Evolutionary conservation across 1,140 invertebrate species (phyloP), one percentile per base, ranked within the genome.

Genomic region (Leptopilina boulardi): DNA sequence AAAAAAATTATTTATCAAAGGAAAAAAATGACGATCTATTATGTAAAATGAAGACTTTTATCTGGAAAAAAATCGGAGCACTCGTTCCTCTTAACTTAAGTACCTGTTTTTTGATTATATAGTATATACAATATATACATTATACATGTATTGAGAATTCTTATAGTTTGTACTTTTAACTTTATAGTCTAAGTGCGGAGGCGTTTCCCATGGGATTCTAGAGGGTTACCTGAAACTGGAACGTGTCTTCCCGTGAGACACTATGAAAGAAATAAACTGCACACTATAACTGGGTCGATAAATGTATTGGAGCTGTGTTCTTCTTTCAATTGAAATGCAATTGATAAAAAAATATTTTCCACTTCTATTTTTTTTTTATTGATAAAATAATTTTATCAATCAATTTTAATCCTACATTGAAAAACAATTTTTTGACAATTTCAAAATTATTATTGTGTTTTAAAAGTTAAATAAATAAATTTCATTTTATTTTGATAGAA

Each of bases 101-200:
- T 73, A 77, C 70, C 73, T 38, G 56, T 51, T 51, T 41, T 44
- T 71, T 30, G 5, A 71, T 78, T 30, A 74, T 30, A 74, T 75
- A 44, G 56, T 41, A 42, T n/a, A n/a, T 74, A 66, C 26, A 74
- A 70, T 34, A 42, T 38, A 75, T 75, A 38, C 56, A 59, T 75
- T 75, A 23, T 44, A 44, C 38, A 74, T 42, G 44, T 59, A 74
- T 74, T 74, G 59, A 71, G 59, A 71, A 78, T 23, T 78, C 72
- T 78, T 73, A 19, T 59, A 54, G 56, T 78, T 75, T 44, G 21
- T 78, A 77, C n/a, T 77, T 54, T 51, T 51, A 51, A 51, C 47
- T 51, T 51, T 51, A 51, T 51, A 51, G 47, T 51, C 15, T 51
- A 51, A 51, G 47, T 51, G 47, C 47, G 47, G n/a, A n/a, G 18